phyloP scores from a whole-genome alignment of 1,140 invertebrate species.

The Melitaea cinxia region DNA sequence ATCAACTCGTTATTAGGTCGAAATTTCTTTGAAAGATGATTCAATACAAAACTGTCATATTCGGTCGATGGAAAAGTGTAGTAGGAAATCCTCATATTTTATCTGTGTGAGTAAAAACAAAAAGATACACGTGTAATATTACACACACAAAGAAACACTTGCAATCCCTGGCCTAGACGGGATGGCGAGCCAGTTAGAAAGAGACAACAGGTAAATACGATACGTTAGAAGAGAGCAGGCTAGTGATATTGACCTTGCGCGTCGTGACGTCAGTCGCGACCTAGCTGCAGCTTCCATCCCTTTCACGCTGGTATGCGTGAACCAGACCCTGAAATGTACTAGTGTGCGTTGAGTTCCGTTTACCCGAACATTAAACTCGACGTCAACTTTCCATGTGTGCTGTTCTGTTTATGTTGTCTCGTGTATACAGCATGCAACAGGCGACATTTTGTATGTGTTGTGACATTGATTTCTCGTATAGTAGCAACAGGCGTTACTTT shows the following conservation, averaged over 20 bases:
- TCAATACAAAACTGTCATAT: constrained; percentile 4
- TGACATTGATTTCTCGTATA: constrained; percentile 65
- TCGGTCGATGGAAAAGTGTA: constrained; percentile 20
- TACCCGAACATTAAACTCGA: constrained; percentile 27
- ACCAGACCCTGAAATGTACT: constrained; percentile 73
- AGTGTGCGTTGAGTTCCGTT: constrained; percentile 47
- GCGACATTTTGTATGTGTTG: constrained; percentile 48
- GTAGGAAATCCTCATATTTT: constrained; percentile 31
- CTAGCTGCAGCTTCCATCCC: constrained; percentile 70
- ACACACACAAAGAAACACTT: constrained; percentile 45
- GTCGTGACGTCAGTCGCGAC: constrained; percentile 75
- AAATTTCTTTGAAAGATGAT: constrained; percentile 2
- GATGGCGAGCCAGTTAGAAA: constrained; percentile 55
- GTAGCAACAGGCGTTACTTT: constrained; percentile 60
- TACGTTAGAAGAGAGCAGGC: constrained; percentile 36
- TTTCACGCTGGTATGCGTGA: constrained; percentile 61
- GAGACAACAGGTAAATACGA: constrained; percentile 36
- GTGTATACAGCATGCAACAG: constrained; percentile 53
- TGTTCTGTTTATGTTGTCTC: neutral
- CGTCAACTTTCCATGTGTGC: constrained; percentile 33
- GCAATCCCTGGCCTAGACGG: constrained; percentile 65
- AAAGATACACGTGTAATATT: constrained; percentile 16
- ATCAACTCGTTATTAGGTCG: neutral
- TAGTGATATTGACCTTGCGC: constrained; percentile 77
- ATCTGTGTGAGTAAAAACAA: neutral